These are phyloP conservation scores for Mycalesis mineus DNA, from an alignment of 2,888 invertebrate genomes.

Conservation along the genomic window DNA sequence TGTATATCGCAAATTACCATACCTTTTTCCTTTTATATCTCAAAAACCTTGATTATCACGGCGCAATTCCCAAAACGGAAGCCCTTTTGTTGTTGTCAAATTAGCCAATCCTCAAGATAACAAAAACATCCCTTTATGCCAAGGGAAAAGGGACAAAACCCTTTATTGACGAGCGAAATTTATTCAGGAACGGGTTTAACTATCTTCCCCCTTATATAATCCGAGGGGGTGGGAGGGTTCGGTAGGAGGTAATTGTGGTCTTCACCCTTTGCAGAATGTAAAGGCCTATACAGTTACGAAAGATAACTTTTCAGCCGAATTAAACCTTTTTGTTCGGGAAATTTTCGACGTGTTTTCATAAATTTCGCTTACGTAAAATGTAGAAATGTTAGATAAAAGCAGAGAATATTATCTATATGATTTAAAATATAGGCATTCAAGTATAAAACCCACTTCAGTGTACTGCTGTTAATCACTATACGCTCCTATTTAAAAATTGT, in stretches of 20 bases:
- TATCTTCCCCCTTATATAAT: conserved; percentile 67
- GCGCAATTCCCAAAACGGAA: conserved; percentile 64
- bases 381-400: background rate
- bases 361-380: conserved; percentile 7
- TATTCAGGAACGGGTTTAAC: conserved; percentile 72
- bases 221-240: conserved; percentile 39
- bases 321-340: conserved; percentile 20
- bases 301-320: conserved; percentile 25
- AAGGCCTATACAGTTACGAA: conserved; percentile 25
- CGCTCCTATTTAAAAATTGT: too few relatives aligned
- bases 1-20: conserved; percentile 47
- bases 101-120: conserved; percentile 79
- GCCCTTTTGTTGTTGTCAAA: conserved; percentile 77
- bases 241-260: conserved; percentile 35
- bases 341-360: conserved; percentile 11
- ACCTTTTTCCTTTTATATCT: conserved; percentile 29
- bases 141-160: conserved; percentile 73
- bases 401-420: too few relatives aligned
- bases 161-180: conserved; percentile 72
- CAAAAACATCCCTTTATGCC: conserved; percentile 73
- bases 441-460: too few relatives aligned
- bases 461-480: too few relatives aligned
- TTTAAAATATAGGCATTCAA: too few relatives aligned
- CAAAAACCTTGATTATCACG: conserved; percentile 68
- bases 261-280: conserved; percentile 32